Conservation (phyloP, 2,113 vertebrate species). For the Hippocampus mohnikei region DNA sequence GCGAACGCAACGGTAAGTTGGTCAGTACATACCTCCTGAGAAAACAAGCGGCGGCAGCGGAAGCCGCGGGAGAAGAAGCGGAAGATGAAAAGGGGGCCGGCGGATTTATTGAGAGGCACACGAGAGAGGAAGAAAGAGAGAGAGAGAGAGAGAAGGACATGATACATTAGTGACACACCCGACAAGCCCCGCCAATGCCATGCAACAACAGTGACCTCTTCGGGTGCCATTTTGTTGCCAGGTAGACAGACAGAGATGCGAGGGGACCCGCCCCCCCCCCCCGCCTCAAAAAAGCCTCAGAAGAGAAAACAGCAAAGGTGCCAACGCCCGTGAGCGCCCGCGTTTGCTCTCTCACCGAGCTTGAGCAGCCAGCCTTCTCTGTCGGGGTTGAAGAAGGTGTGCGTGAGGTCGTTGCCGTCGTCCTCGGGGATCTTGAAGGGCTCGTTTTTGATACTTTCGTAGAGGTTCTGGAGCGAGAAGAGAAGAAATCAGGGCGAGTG, state of each 20-base stretch:
- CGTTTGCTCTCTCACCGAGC: constrained; percentile 72
- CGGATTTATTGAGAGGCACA: constrained; percentile 56
- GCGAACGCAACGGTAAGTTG: constrained; percentile 9
- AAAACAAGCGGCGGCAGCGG: constrained; percentile 71
- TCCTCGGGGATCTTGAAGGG: constrained; percentile 94
- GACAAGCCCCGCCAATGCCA: constrained; percentile 58
- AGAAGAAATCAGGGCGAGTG: background rate
- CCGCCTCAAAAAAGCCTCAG: constrained; percentile 28
- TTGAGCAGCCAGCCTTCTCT: constrained; percentile 91
- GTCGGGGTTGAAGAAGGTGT: constrained; percentile 92
- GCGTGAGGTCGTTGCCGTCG: constrained; percentile 88
- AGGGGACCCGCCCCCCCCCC: constrained; percentile 16
- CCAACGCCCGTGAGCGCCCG: background rate
- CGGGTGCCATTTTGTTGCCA: background rate
- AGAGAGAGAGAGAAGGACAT: constrained; percentile 43
- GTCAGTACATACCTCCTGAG: constrained; percentile 74
- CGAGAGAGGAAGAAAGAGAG: constrained; percentile 32
- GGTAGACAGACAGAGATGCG: constrained; percentile 29
- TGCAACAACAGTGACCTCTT: constrained; percentile 34
- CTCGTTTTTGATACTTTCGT: constrained; percentile 89
- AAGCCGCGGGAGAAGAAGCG: constrained; percentile 62
- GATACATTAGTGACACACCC: constrained; percentile 71
- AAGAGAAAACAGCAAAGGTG: background rate
- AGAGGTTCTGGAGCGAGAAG: constrained; percentile 75
- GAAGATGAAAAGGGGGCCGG: constrained; percentile 46